Evolutionary conservation across 2,888 invertebrate genomes (phyloP), one percentile per base, ranked within the genome.

Genomic region (Drepanosiphum platanoidis): DNA sequence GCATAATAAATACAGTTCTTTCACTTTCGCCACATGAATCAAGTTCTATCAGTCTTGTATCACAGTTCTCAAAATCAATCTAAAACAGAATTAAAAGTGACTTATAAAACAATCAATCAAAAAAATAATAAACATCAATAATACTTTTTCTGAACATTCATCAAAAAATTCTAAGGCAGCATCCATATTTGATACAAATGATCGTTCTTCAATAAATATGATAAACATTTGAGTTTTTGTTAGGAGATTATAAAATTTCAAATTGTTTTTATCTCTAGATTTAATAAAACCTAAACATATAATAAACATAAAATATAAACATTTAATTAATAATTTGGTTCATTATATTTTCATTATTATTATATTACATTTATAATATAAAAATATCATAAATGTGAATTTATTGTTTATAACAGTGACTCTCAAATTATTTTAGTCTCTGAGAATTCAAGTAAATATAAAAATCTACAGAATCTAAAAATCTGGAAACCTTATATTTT

Each of bases 171-270:
- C 96, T 86, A 99, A 91, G 74, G 97, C 96, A 87, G 97, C 96
- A 91, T 99, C 98, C 88, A 96, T 96, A 89, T 98, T 98, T n/a
- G 97, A 97, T 0, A 98, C 97, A 90, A 99, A 99, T 88, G 98
- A 98, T 32, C 99, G 93, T 90, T 99, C 99, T 90, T 99, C 99
- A 87, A 99, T 98, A 90, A 99, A 99, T 80, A 98, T 94, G 87
- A 96, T 97, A 91, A 98, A 99, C 95, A 97, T 97, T 91, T 99
- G 98, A 1, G 98, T 99, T 88, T 94, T 94, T 92, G 97, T 95
- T 89, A 98, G 91, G 88, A 96, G 92, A 52, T 93, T 93, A 91
- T 95, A 98, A 92, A 98, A 98, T 89, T 96, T 94, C 84, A 95
- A 94, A 88, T 96, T 93, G 32, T 94, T 93, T 91, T 96, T 96